Percentiles rank a stretch among this genome's conserved stretches.
These are phyloP conservation scores for Acronicta psi DNA, from an alignment of 2,888 invertebrate species.

Conservation along the genomic window DNA sequence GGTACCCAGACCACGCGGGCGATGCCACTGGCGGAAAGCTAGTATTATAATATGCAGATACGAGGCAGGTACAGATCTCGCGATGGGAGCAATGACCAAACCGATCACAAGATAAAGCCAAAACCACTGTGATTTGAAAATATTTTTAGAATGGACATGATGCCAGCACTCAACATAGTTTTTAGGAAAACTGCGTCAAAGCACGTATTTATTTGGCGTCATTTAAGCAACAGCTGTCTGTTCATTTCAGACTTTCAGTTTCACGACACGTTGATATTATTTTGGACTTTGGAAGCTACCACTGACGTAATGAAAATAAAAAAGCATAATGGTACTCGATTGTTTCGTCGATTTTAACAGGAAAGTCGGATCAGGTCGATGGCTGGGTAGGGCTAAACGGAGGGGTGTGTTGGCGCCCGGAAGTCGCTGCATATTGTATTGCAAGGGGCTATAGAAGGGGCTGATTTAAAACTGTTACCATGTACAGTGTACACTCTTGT, in stretches of 20 bases:
- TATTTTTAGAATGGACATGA: slow-evolving; percentile 13
- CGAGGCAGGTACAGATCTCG: no score
- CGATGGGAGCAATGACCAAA: slow-evolving; percentile 3
- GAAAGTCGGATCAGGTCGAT: slow-evolving; percentile 29
- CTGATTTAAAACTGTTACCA: slow-evolving; percentile 31
- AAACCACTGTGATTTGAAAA: slow-evolving; percentile 13
- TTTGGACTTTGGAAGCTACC: no score
- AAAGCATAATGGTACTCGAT: slow-evolving; percentile 6
- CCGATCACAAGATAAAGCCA: slow-evolving; percentile 2
- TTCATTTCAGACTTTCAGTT: slow-evolving; percentile 17
- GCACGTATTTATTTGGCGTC: slow-evolving; percentile 25
- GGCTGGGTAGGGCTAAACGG: slow-evolving; percentile 32
- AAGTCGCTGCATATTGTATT: slow-evolving; percentile 54
- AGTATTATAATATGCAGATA: no score
- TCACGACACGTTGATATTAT: neutral
- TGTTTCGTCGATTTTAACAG: slow-evolving; percentile 27
- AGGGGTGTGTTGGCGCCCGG: slow-evolving; percentile 54
- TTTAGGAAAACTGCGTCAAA: slow-evolving; percentile 11
- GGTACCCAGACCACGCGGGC: no score
- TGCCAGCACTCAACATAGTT: slow-evolving; percentile 29
- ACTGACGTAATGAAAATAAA: neutral
- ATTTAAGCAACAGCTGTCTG: slow-evolving; percentile 33
- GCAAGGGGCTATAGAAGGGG: slow-evolving; percentile 35
- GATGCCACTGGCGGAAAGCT: no score
- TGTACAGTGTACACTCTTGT: slow-evolving; percentile 19